Base-by-base conservation (phyloP, 2,113 vertebrate genomes). In the Pterophyllum scalare region DNA sequence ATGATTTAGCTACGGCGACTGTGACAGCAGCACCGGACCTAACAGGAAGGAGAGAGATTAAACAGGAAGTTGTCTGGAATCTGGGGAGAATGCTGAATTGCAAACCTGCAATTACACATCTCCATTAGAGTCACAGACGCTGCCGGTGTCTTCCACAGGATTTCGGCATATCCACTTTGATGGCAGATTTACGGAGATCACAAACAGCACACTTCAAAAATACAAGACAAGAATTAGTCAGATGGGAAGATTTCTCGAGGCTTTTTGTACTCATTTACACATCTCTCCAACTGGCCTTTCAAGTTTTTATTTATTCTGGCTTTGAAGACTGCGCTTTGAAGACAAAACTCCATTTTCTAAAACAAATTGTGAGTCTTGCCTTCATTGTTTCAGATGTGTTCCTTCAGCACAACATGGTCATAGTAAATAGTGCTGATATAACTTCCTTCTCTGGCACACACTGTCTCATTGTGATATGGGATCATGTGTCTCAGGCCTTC, bases 61-160 rank as follows among this genome's bases (percentile, higher is more conserved):
- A 94, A 95, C 93, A 95, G 94, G 94, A 95, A 92, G 89, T 87
- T 65, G 81, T 70, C 54, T 81, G 80, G 79, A 92, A 87, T 88
- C 82, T 83, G 85, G 75, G 61, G 61, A 35, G 84, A 82, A 70
- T 31, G 26, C 35, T 26, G 64, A 77, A 49, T 60, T 67, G 20
- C 9, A 46, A 61, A 6, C 20, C 56, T 78, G 59, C 26, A 43
- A 70, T 49, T 60, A 67, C 52, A 75, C 60, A 75, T n/a, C 7
- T n/a, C 33, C 74, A 67, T 57, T 76, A 35, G 67, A 83, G 67
- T 40, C 59, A 79, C 49, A 61, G 74, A 56, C 13, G 31, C 67
- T 38, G 4, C 15, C 24, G 52, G 24, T 49, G 22, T 54, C 72
- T 77, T 75, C 13, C 7, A 58, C 7, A 90, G 24, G 43, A 80